These are phyloP conservation scores for Sebastes glaucus DNA, from an alignment of 2,797 vertebrate species.

Conservation along the genomic window DNA sequence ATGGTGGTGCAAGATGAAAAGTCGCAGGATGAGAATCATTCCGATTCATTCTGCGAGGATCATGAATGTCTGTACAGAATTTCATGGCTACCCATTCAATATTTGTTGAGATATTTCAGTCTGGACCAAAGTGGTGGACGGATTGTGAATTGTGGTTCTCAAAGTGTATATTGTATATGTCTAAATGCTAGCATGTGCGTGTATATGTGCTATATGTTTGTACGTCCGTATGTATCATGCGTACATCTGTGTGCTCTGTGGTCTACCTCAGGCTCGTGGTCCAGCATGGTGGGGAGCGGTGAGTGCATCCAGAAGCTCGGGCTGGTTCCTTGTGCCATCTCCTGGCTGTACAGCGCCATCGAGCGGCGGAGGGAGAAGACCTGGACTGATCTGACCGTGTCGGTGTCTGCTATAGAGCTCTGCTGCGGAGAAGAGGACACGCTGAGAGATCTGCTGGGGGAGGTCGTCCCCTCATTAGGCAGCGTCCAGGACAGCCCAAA, in stretches of 20 bases:
- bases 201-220: not conserved
- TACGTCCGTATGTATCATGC: not conserved
- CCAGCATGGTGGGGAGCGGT: conserved; percentile 95
- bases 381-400: conserved; percentile 92
- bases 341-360: conserved; percentile 97
- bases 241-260: not conserved
- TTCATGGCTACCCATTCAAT: no score
- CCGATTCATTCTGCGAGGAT: no score
- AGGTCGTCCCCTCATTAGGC: conserved; percentile 85
- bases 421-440: conserved; percentile 95
- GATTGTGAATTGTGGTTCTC: not conserved
- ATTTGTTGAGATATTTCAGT: not conserved
- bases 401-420: conserved; percentile 95
- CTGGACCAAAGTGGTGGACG: not conserved
- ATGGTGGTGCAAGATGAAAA: not conserved
- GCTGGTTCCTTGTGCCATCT: conserved; percentile 95
- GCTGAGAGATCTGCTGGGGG: conserved; percentile 92
- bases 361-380: conserved; percentile 95
- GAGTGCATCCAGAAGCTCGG: conserved; percentile 92
- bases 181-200: not conserved
- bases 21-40: no score
- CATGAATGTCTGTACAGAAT: no score
- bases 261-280: conserved; percentile 89
- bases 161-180: not conserved
- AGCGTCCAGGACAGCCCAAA: conserved; percentile 90